Evolutionary conservation across 2,797 vertebrate genomes (phyloP).

Genomic region (Clamator glandarius): DNA sequence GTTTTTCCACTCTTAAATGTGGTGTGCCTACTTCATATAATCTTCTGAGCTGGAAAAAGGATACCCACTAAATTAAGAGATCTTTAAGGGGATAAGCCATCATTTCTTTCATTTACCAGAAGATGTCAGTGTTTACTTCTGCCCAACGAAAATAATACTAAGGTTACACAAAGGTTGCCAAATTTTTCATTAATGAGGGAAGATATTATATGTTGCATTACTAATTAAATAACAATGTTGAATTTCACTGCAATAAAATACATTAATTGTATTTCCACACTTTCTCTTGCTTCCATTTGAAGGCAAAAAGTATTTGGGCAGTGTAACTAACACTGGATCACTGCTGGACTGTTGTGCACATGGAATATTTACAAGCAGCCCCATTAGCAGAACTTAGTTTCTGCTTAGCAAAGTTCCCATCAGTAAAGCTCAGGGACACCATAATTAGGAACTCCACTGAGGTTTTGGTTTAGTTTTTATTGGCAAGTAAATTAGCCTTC

Average conservation of each 20-base stretch:
- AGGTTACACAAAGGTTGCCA: constrained; percentile 49
- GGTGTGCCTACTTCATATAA: background rate
- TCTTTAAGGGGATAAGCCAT: background rate
- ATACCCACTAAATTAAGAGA: background rate
- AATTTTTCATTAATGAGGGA: constrained; percentile 16
- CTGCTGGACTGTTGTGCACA: background rate
- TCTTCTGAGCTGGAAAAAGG: background rate
- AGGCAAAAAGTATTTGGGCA: constrained; percentile 54
- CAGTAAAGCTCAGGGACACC: background rate
- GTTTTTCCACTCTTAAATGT: background rate
- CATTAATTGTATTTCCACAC: constrained; percentile 32
- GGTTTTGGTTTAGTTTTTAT: background rate
- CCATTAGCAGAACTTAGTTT: background rate
- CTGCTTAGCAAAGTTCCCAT: constrained; percentile 15
- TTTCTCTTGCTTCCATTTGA: constrained; percentile 57
- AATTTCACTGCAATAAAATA: constrained; percentile 28
- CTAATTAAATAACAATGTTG: background rate
- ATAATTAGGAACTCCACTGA: background rate
- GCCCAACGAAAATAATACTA: background rate
- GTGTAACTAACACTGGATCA: background rate
- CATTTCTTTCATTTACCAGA: constrained; percentile 49
- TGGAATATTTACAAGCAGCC: background rate
- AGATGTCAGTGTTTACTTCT: constrained; percentile 73
- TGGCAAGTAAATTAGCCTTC: background rate
- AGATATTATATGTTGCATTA: constrained; percentile 30